Evolutionary conservation across 2,888 invertebrate species (phyloP).

Genomic region (Drosophila trichaetosa): DNA sequence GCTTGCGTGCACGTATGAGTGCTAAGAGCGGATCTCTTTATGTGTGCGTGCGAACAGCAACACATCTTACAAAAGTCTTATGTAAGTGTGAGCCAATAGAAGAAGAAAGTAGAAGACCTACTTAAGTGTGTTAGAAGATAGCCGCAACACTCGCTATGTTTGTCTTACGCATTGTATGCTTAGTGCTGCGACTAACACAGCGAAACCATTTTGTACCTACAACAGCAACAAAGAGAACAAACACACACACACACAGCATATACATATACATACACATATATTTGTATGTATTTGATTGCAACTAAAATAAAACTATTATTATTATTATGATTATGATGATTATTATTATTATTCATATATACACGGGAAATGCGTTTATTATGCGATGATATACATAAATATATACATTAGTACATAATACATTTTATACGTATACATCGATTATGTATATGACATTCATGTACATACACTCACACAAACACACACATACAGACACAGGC

Average conservation of each 20-base stretch:
- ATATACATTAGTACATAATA: slow-evolving; percentile 40
- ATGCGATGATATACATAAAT: slow-evolving; percentile 57
- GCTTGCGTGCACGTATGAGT: neutral
- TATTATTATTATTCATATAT: slow-evolving; percentile 49
- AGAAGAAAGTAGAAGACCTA: neutral
- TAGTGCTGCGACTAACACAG: slow-evolving; percentile 30
- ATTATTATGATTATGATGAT: slow-evolving; percentile 41
- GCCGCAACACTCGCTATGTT: neutral
- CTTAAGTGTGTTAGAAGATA: neutral
- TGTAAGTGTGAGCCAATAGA: neutral
- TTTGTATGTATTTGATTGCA: slow-evolving; percentile 66
- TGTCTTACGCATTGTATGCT: neutral
- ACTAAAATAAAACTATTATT: slow-evolving; percentile 29
- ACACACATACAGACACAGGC: slow-evolving; percentile 15
- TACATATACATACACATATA: slow-evolving; percentile 45
- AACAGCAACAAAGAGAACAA: slow-evolving; percentile 43
- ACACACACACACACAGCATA: slow-evolving; percentile 31
- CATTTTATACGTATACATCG: slow-evolving; percentile 39
- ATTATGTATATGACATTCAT: slow-evolving; percentile 81
- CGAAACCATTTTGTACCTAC: slow-evolving; percentile 82
- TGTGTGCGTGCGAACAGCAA: neutral
- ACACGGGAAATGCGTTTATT: slow-evolving; percentile 69
- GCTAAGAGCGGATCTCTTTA: neutral
- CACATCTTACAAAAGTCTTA: neutral
- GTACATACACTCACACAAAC: slow-evolving; percentile 51